Evolutionary conservation across 2,797 vertebrate genomes (phyloP), one percentile per base, ranked within the genome.

Genomic region (Enteromius trimaculatus): DNA sequence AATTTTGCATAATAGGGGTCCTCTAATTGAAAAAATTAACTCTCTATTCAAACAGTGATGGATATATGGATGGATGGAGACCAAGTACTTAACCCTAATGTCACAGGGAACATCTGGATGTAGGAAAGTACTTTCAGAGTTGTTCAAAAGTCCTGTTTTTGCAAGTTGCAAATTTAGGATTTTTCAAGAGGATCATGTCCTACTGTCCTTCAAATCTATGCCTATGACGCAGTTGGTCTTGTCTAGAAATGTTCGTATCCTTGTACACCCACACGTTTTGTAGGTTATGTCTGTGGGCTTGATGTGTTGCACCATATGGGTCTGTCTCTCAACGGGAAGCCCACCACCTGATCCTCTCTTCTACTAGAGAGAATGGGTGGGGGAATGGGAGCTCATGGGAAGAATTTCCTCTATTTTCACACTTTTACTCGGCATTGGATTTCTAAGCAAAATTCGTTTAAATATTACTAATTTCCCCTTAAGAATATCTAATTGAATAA

Each of bases 321-420:
- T 80, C 64, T 51, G 23, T 70, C 60, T 69, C 88, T 84, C 85
- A 62, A 82, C 49, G 80, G 85, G 82, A 88, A 84, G 42, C 72
- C 79, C 69, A 87, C 77, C 88, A 89, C 85, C 88, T 89, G 87
- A 88, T 92, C 93, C 89, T 39, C 87, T 89, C 88, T 88, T 90
- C 87, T 86, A 90, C 91, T 84, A 86, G 82, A 83, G 89, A 87
- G 88, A 87, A 88, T 23, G 42, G 19, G 68, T 29, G 29, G 29
- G 42, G 37, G 14, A 34, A 21, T 78, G 16, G 65, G 23, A 39
- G 14, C 66, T 65, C 31, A 23, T 53, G 65, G 16, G 26, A 58
- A 55, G 31, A 70, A 72, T 79, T 21, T 16, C 80, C 69, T 88
- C 71, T 69, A 70, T 70, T 86, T 84, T 85, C 42, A 70, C 85